Conservation (phyloP, 2,888 invertebrate genomes). For the Drosophila multiciliata region DNA sequence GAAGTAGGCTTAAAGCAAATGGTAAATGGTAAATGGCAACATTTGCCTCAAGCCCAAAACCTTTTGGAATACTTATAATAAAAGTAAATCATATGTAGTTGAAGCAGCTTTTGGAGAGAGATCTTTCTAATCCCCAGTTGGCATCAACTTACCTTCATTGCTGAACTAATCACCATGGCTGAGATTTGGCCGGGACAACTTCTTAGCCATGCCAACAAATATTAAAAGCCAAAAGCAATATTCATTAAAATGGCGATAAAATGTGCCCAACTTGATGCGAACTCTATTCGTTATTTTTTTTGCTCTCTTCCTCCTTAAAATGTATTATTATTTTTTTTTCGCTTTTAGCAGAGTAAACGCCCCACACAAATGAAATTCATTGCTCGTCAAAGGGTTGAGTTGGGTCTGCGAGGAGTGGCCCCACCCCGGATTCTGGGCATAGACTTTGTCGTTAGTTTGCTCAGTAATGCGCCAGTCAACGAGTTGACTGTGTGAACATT, state of each 20-base stretch:
- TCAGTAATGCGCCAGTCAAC: slow-evolving; percentile 30
- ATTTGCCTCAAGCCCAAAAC: background rate
- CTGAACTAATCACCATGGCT: slow-evolving; percentile 39
- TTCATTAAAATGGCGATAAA: slow-evolving; percentile 76
- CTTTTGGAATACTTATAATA: slow-evolving; percentile 3
- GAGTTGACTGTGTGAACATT: slow-evolving; percentile 74
- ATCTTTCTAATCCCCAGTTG: slow-evolving; percentile 29
- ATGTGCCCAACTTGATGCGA: slow-evolving; percentile 52
- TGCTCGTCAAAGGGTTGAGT: slow-evolving; percentile 52
- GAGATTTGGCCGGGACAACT: slow-evolving; percentile 37
- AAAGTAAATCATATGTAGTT: slow-evolving; percentile 40
- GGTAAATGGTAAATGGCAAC: background rate
- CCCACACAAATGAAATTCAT: slow-evolving; percentile 62
- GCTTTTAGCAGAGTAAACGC: background rate
- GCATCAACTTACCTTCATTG: slow-evolving; percentile 38
- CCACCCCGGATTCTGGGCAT: slow-evolving; percentile 39
- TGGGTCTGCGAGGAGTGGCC: background rate
- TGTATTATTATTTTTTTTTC: slow-evolving; percentile 7
- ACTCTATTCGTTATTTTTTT: slow-evolving; percentile 7
- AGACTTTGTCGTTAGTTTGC: slow-evolving; percentile 64
- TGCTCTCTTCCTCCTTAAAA: background rate
- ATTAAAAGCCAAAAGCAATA: slow-evolving; percentile 75
- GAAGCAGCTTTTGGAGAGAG: background rate
- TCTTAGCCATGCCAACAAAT: slow-evolving; percentile 49
- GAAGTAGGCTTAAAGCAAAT: background rate